Percentiles rank a stretch among this genome's conserved stretches.
phyloP scores from a whole-genome alignment of 2,113 vertebrate genomes.

The Grammomys dolichurus region DNA sequence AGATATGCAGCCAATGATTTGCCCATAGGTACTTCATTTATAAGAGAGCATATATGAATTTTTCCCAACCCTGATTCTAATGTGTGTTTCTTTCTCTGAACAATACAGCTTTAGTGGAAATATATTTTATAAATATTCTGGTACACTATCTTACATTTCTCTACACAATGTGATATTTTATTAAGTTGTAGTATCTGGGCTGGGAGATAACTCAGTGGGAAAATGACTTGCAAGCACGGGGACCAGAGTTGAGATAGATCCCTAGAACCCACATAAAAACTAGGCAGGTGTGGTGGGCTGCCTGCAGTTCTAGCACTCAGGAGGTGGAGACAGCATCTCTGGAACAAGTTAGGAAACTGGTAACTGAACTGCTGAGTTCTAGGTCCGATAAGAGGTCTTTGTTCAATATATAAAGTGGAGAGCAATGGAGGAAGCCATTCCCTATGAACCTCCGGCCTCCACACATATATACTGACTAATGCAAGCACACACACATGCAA shows the following conservation, averaged over 20 bases:
- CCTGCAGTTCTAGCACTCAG: neutral
- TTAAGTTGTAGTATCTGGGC: neutral
- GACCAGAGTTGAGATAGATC: neutral
- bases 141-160: neutral
- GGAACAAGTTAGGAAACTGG: neutral
- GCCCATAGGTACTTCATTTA: neutral
- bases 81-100: neutral
- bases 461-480: neutral
- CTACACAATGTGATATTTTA: neutral
- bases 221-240: neutral
- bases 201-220: neutral
- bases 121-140: neutral
- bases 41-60: neutral
- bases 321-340: neutral
- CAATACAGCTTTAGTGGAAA: neutral
- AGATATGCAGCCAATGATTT: neutral
- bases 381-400: neutral
- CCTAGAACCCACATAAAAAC: neutral
- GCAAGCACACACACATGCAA: neutral
- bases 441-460: neutral
- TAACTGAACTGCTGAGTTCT: neutral
- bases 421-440: neutral
- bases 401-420: no score
- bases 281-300: no score
- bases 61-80: slow-evolving; percentile 3